phyloP scores from a whole-genome alignment of 2,113 vertebrate species.

The Mus pahari region DNA sequence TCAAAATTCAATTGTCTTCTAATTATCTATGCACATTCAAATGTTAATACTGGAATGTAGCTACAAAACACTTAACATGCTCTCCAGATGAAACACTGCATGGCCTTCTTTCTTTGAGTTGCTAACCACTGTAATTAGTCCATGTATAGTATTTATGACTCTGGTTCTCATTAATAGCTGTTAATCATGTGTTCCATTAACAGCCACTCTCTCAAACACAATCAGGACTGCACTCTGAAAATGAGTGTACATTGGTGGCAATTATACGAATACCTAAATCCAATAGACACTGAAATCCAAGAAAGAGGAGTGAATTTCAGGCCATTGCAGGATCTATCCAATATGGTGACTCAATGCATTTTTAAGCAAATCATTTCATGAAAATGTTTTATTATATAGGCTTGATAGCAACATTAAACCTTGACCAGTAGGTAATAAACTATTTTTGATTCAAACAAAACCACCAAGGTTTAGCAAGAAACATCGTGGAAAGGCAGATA shows the following conservation, averaged over 20 bases:
- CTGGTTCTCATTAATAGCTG: constrained; percentile 8
- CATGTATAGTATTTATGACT: not conserved
- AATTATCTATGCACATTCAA: not conserved
- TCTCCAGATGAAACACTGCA: not conserved
- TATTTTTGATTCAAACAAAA: constrained; percentile 47
- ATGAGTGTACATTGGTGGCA: not conserved
- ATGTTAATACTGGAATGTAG: not conserved
- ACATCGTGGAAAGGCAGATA: not conserved
- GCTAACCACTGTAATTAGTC: not conserved
- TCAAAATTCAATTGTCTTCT: not conserved
- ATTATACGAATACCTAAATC: constrained; percentile 49
- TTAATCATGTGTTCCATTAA: constrained; percentile 55
- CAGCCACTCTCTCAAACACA: not conserved
- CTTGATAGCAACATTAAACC: not conserved
- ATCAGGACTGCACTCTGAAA: constrained; percentile 31
- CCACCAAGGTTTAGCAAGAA: constrained; percentile 11
- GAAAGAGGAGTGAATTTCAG: not conserved
- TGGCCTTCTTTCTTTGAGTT: not conserved
- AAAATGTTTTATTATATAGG: not conserved
- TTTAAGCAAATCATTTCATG: constrained; percentile 40
- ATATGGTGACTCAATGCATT: not conserved
- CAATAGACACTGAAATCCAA: constrained; percentile 47
- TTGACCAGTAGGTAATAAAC: constrained; percentile 17
- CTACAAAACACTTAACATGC: not conserved
- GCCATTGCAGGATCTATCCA: not conserved